Base-by-base conservation (phyloP, 2,797 vertebrate genomes). In the Apogon hyalosoma region DNA sequence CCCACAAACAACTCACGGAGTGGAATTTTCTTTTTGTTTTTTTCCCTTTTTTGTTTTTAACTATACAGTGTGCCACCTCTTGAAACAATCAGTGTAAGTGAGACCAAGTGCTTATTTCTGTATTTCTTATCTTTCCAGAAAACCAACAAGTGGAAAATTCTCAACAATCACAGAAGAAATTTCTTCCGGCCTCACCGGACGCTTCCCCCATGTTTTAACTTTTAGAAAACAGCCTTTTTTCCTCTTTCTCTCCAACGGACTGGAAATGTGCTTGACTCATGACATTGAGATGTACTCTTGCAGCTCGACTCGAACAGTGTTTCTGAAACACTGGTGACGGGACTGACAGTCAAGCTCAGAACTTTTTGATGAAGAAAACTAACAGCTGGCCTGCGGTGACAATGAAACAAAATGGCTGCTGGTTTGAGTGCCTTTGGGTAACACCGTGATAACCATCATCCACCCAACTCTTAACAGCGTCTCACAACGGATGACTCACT, bases 371-470 rank as follows among this genome's bases (percentile, higher is more conserved):
- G 61, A 46, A 58, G 69, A 56, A 62, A 47, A 73, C 39, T 48
- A 77, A 90, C 86, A 86, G 89, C 85, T 88, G 91, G 88, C 83
- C 85, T 85, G 90, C 84, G 60, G 68, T 89, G 83, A 89, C 89
- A 92, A 88, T 84, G 79, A 80, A 87, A 90, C 85, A 89, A 87
- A 87, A 89, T 84, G 84, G 85, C 83, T 85, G 87, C 83, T 88
- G 88, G 88, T 83, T 83, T 36, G 88, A 87, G 79, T 85, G 83
- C 87, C 86, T 83, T 47, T 82, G 78, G 56, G 82, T 69, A 76
- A 81, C 80, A 78, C 60, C 57, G 33, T 41, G 69, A 83, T 78
- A 80, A 87, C 80, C 77, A 75, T 71, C 73, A 67, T 69, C 70
- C 77, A 54, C 16, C 41, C 42, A 21, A 61, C 21, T 77, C 66